Percentiles rank a stretch among this genome's conserved stretches.
phyloP scores from a whole-genome alignment of 1,140 invertebrate genomes.

The Dysdera silvatica region DNA sequence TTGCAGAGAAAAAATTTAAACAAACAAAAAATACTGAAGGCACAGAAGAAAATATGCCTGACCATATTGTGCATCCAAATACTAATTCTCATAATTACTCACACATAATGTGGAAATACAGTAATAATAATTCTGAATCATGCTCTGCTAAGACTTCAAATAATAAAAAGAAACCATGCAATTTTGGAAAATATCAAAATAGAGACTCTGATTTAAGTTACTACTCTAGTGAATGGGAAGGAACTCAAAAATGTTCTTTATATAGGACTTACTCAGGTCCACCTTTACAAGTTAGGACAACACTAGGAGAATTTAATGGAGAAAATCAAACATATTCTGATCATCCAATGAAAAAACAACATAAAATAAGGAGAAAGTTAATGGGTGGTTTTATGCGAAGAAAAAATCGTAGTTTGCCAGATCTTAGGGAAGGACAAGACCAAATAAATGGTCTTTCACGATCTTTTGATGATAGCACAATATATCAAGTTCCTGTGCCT shows the following conservation, averaged over 20 bases:
- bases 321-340: conserved; percentile 20
- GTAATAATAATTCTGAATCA: conserved; percentile 9
- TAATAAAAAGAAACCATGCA: conserved; percentile 5
- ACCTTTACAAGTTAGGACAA: conserved; percentile 6
- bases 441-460: background rate
- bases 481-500: conserved; percentile 9
- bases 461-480: conserved; percentile 29
- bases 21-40: conserved; percentile 7
- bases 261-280: conserved; percentile 31
- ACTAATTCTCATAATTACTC: background rate
- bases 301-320: conserved; percentile 49
- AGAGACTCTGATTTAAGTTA: conserved; percentile 34
- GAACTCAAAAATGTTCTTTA: conserved; percentile 27
- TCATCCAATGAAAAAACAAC: conserved; percentile 68
- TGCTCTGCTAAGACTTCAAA: conserved; percentile 18
- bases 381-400: conserved; percentile 80
- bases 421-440: conserved; percentile 64
- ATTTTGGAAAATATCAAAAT: background rate
- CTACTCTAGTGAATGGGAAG: conserved; percentile 37
- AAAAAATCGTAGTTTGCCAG: conserved; percentile 85
- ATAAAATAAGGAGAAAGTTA: conserved; percentile 77
- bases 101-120: background rate
- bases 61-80: background rate
- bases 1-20: conserved; percentile 10
- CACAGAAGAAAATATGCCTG: background rate